Percentiles rank a stretch among this genome's conserved stretches.
phyloP scores from a whole-genome alignment of 1,140 invertebrate species.

The Anagrus nilaparvatae region DNA sequence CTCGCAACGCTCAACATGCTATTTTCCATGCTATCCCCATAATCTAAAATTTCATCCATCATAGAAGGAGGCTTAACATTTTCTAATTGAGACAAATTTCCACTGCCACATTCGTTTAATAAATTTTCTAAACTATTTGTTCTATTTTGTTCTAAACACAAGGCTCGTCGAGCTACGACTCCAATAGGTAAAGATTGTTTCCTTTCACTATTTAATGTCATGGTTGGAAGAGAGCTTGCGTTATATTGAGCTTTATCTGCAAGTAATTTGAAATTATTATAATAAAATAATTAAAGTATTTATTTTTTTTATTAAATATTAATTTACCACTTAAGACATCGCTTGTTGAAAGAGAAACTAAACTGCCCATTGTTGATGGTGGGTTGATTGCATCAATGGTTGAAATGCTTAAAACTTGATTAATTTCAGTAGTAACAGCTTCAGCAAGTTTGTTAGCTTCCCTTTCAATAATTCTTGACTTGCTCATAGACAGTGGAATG shows the following conservation, averaged over 20 bases:
- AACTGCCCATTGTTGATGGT: constrained; percentile 62
- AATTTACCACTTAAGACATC: no score
- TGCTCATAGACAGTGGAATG: constrained; percentile 40
- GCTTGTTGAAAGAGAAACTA: constrained; percentile 51
- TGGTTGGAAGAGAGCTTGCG: constrained; percentile 25
- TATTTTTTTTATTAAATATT: no score
- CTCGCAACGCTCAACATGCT: constrained; percentile 76
- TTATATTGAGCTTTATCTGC: constrained; percentile 29
- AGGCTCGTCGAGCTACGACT: constrained; percentile 56
- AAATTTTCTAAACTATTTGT: constrained; percentile 53
- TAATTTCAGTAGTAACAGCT: constrained; percentile 50
- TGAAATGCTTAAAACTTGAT: constrained; percentile 46
- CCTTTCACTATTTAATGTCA: constrained; percentile 30
- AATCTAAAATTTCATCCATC: constrained; percentile 64
- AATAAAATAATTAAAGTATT: no score
- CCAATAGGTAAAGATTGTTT: constrained; percentile 61
- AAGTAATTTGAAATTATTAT: no score
- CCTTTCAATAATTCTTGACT: constrained; percentile 57
- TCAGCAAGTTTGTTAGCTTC: constrained; percentile 63
- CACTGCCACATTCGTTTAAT: constrained; percentile 44
- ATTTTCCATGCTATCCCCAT: constrained; percentile 58
- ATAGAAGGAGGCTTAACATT: constrained; percentile 73
- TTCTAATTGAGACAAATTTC: constrained; percentile 51
- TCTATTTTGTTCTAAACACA: constrained; percentile 47
- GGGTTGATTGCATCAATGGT: constrained; percentile 68